These are phyloP conservation scores for Notarius lentiginosus DNA, from an alignment of 2,113 vertebrate species.

Conservation along the genomic window DNA sequence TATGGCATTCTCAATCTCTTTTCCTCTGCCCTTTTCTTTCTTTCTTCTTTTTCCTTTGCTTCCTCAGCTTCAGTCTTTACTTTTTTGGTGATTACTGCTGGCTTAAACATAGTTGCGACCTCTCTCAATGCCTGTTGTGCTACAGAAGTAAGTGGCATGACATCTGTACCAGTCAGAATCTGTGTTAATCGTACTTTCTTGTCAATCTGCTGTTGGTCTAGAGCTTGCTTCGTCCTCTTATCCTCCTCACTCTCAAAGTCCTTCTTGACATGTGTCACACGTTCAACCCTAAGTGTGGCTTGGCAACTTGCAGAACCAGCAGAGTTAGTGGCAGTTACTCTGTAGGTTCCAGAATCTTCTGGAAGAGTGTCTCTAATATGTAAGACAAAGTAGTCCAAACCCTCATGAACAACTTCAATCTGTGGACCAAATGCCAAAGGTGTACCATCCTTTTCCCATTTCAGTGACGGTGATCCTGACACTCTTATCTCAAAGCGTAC, in stretches of 20 bases:
- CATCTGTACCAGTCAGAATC: constrained; percentile 84
- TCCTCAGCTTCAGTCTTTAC: constrained; percentile 88
- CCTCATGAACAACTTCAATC: constrained; percentile 93
- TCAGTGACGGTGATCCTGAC: constrained; percentile 85
- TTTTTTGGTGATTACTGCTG: constrained; percentile 87
- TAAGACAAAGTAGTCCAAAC: constrained; percentile 93
- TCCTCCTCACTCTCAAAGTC: constrained; percentile 84
- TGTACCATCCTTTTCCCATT: constrained; percentile 96
- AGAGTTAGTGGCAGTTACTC: constrained; percentile 94
- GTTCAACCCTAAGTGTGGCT: constrained; percentile 89
- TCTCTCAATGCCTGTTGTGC: constrained; percentile 91
- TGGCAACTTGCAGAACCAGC: constrained; percentile 97
- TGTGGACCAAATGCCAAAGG: constrained; percentile 87
- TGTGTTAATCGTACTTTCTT: constrained; percentile 92
- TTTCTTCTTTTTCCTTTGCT: constrained; percentile 81
- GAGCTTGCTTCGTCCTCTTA: constrained; percentile 71
- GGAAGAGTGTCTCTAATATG: constrained; percentile 89
- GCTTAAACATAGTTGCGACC: constrained; percentile 90
- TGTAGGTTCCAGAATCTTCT: constrained; percentile 92
- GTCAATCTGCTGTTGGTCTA: constrained; percentile 76
- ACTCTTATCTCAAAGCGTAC: constrained; percentile 95
- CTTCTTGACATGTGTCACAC: constrained; percentile 84
- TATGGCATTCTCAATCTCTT: constrained; percentile 93
- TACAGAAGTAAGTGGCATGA: constrained; percentile 80
- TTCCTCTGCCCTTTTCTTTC: constrained; percentile 82